Percentiles rank a stretch among this genome's conserved stretches.
These are phyloP conservation scores for Muraenolepis orangiensis DNA, from an alignment of 2,797 vertebrate species.

Conservation along the genomic window DNA sequence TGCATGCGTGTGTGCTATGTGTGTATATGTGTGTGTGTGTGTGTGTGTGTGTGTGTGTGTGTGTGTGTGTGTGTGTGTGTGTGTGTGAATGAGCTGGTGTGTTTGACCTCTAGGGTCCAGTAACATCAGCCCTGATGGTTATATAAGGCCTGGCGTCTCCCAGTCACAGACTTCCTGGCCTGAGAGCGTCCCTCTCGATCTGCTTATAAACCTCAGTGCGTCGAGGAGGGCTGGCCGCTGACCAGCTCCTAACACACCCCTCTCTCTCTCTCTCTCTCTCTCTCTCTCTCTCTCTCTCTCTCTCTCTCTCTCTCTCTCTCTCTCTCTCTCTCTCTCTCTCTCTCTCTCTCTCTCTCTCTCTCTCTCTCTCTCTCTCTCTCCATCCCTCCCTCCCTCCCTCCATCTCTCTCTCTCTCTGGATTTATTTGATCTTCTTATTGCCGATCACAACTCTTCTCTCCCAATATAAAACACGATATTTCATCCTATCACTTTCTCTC, in stretches of 20 bases:
- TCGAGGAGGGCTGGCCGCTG: too few relatives aligned
- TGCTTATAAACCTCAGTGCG: conserved; percentile 44
- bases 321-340: not conserved
- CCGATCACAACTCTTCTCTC: conserved; percentile 23
- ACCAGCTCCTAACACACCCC: not conserved
- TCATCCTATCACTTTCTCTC: conserved; percentile 30
- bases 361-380: conserved; percentile 1
- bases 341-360: not conserved
- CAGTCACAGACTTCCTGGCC: conserved; percentile 39
- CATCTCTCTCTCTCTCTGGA: not conserved
- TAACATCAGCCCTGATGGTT: conserved; percentile 4
- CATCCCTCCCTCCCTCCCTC: not conserved
- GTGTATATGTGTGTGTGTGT: too few relatives aligned
- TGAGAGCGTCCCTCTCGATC: conserved; percentile 50
- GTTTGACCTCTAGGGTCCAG: not conserved
- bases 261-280: not conserved
- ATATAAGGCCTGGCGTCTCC: conserved; percentile 30
- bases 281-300: conserved; percentile 9
- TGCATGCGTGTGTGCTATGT: too few relatives aligned
- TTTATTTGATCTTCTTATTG: not conserved
- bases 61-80: not conserved
- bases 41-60: too few relatives aligned
- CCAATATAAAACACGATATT: conserved; percentile 13
- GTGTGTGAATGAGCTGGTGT: not conserved
- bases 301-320: conserved; percentile 9